Conservation (phyloP, 2,797 vertebrate species). For the Sphaeramia orbicularis region DNA sequence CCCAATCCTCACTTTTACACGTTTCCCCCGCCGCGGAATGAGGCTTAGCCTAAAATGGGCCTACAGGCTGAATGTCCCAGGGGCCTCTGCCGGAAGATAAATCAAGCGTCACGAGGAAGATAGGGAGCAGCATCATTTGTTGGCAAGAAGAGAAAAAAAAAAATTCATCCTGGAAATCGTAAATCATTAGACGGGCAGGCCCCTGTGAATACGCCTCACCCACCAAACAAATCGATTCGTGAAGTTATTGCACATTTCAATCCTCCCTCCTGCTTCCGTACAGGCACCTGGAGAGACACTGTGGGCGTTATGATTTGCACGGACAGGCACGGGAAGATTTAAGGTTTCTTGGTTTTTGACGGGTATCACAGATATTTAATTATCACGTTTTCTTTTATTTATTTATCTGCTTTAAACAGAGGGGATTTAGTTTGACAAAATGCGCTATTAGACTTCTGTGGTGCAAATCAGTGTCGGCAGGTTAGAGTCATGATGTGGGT, state of each 20-base stretch:
- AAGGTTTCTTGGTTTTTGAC: conserved; percentile 51
- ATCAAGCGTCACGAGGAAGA: conserved; percentile 76
- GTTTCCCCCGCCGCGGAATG: conserved; percentile 40
- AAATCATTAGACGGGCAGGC: conserved; percentile 76
- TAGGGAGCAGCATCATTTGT: conserved; percentile 75
- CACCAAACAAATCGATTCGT: conserved; percentile 79
- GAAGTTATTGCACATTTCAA: conserved; percentile 75
- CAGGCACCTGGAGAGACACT: conserved; percentile 61
- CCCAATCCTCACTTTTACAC: conserved; percentile 59
- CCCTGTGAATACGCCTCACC: conserved; percentile 71
- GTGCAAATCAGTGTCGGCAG: conserved; percentile 16
- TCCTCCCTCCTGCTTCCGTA: conserved; percentile 48
- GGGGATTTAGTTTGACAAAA: conserved; percentile 25
- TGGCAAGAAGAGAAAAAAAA: conserved; percentile 79
- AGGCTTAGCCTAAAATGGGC: conserved; percentile 64
- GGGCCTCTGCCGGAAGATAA: conserved; percentile 67
- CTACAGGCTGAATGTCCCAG: conserved; percentile 55
- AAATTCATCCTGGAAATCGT: conserved; percentile 75
- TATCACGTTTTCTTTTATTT: conserved; percentile 14
- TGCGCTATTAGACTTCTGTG: conserved; percentile 13
- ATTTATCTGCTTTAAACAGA: conserved; percentile 35
- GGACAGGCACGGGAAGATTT: conserved; percentile 44
- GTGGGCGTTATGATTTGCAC: conserved; percentile 67
- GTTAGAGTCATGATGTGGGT: conserved; percentile 18
- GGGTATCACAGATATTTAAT: conserved; percentile 45